Evolutionary conservation across 2,113 vertebrate species (phyloP), one percentile per base, ranked within the genome.

Genomic region (Notiomystis cincta): DNA sequence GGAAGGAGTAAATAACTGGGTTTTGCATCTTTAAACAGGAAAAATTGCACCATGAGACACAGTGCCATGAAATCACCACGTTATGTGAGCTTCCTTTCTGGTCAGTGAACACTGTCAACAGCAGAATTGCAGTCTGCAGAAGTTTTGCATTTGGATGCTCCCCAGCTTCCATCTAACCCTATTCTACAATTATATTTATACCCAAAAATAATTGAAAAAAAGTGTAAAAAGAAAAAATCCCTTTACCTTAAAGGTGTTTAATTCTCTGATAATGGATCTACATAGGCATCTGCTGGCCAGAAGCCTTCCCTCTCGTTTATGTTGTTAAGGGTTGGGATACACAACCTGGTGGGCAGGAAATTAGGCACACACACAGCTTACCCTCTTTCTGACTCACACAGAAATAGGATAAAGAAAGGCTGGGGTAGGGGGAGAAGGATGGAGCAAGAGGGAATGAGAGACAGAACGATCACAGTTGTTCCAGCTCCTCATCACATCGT

Each of bases 291-390:
- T 94, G 87, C 66, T 80, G 87, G 62, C 75, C 90, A 95, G 53
- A 86, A 88, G 70, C 72, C 2, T 54, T 82, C 35, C 23, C 47
- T 88, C 50, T 90, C 81, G 18, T 87, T 95, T 80, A 33, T 77
- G 50, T 66, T 80, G 66, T 40, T 82, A 35, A 60, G 22, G 35
- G 28, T 35, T 90, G 82, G 61, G 66, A 82, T 85, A 60, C 6
- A 5, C 53, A 66, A 90, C 85, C 66, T n/a, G 42, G 70, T 54
- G 81, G 70, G 73, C 89, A 85, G 89, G 91, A 97, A 96, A 93
- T 89, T 2, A 82, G 78, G 51, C 2, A 71, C 51, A 45, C 53
- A 42, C 54, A 67, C 13, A n/a, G 21, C 53, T 44, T 70, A 54
- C 30, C 62, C 35, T 87, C 75, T 66, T 87, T 93, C 62, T 90